Evolutionary conservation across 2,888 invertebrate genomes (phyloP).

Genomic region (Chrysolina oricalcia): DNA sequence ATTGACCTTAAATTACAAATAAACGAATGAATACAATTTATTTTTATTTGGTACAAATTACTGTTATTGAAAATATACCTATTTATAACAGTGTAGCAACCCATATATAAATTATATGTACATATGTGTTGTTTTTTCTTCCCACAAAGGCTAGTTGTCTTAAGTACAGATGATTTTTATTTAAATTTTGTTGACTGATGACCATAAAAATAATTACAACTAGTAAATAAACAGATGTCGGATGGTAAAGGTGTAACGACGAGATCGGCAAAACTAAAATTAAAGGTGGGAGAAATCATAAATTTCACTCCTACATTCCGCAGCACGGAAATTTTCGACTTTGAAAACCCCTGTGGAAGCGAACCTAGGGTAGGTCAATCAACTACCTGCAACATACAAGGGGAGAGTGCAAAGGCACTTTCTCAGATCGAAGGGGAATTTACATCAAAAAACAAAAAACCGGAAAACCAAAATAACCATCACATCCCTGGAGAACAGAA

Average conservation of each 20-base stretch:
- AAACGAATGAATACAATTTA: background rate
- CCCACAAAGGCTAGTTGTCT: background rate
- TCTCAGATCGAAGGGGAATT: background rate
- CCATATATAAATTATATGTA: background rate
- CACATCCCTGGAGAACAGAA: background rate
- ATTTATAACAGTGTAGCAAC: background rate
- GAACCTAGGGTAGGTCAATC: background rate
- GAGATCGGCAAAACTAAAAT: background rate
- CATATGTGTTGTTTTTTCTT: background rate
- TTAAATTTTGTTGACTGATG: background rate
- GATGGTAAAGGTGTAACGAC: slow-evolving; percentile 3
- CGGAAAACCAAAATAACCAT: no score
- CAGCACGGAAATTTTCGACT: background rate
- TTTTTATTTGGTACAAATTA: no score
- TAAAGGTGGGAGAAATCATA: no score
- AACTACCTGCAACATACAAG: background rate
- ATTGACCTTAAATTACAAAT: background rate
- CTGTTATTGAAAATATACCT: background rate
- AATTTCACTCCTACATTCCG: slow-evolving; percentile 5
- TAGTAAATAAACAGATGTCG: slow-evolving; percentile 15
- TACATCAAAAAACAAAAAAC: background rate
- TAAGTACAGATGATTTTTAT: background rate
- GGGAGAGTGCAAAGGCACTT: slow-evolving; percentile 1
- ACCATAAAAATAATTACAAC: background rate
- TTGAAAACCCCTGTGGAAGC: background rate